These are phyloP conservation scores for Leucophenga varia DNA, from an alignment of 1,140 invertebrate species.

Conservation along the genomic window DNA sequence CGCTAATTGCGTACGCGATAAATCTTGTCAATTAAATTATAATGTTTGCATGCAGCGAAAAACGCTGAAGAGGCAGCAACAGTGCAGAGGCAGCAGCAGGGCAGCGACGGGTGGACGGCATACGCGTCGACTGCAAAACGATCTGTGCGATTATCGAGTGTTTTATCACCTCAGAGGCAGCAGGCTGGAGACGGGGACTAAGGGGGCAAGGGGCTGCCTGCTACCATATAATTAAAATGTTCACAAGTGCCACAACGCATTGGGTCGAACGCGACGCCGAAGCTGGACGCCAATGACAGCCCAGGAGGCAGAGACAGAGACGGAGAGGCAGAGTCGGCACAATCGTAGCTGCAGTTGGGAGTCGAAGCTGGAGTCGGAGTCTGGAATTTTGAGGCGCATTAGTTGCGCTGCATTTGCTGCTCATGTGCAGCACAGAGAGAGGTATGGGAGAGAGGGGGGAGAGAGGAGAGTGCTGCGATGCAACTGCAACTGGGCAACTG, in stretches of 20 bases:
- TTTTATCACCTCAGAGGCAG: constrained; percentile 46
- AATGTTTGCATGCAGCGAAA: constrained; percentile 48
- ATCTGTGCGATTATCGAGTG: constrained; percentile 52
- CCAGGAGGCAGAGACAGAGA: constrained; percentile 7
- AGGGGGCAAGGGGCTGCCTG: too few relatives aligned
- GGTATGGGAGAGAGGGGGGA: too few relatives aligned
- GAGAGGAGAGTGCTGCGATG: constrained; percentile 25
- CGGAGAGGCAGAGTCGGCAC: constrained; percentile 33
- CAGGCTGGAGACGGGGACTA: too few relatives aligned
- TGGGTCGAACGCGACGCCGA: constrained; percentile 14
- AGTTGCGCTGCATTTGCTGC: constrained; percentile 53
- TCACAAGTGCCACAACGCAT: constrained; percentile 50
- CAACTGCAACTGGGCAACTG: constrained; percentile 11
- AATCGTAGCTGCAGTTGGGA: constrained; percentile 7
- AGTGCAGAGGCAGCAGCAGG: constrained; percentile 11
- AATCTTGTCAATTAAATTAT: constrained; percentile 57
- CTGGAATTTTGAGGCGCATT: constrained; percentile 50
- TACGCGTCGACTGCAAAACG: constrained; percentile 26
- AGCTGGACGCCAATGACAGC: too few relatives aligned
- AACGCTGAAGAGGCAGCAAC: constrained; percentile 36
- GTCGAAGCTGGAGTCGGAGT: constrained; percentile 1
- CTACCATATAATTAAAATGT: constrained; percentile 48
- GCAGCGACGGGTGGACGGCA: neutral
- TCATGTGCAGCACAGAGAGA: too few relatives aligned
- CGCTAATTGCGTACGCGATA: constrained; percentile 55